Base-by-base conservation (phyloP, 2,797 vertebrate genomes). In the Sciurus carolinensis region DNA sequence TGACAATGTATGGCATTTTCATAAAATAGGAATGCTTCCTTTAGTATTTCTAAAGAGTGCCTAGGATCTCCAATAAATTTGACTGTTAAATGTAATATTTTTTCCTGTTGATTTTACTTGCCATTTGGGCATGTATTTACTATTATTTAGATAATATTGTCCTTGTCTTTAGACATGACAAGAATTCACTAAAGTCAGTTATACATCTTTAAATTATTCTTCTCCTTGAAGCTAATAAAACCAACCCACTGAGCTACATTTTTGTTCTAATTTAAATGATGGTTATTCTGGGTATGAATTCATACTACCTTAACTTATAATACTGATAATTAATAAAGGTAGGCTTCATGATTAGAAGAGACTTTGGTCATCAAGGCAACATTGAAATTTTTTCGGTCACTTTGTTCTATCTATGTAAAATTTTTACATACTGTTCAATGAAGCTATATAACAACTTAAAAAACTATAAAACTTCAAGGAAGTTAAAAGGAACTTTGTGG, bases 81-180 rank as follows among this genome's bases (percentile, higher is more conserved):
- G 50, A 62, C 4, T 50, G n/a, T 93, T 80, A 82, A 9, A 39
- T 72, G 54, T 7, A 88, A 36, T 42, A 52, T 50, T 75, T 91
- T 87, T 85, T 54, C 33, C 33, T n/a, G 1, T 80, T 80, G 82
- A 79, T 90, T 92, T n/a, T 20, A 72, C 36, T 94, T 94, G 33
- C 24, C 47, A 77, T 54, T 85, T 92, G 52, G 28, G 17, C 59
- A 71, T 87, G 69, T 1, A 59, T 36, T 95, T 91, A 14, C 28
- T 87, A 50, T 85, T 94, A 84, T 90, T 93, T 85, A 79, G 77
- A 33, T 88, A 47, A n/a, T 83, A 79, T 24, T 91, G 54, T 97
- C 72, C 28, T 87, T 90, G 12, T 72, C 79, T 90, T 87, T 62
- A 93, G 47, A 77, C 75, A 17, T 77, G 80, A 42, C 30, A 91